A percentile compares a stretch with the other conserved stretches of the same genome.
Conservation (phyloP, 2,888 invertebrate genomes). For the Drosophila suboccidentalis region DNA sequence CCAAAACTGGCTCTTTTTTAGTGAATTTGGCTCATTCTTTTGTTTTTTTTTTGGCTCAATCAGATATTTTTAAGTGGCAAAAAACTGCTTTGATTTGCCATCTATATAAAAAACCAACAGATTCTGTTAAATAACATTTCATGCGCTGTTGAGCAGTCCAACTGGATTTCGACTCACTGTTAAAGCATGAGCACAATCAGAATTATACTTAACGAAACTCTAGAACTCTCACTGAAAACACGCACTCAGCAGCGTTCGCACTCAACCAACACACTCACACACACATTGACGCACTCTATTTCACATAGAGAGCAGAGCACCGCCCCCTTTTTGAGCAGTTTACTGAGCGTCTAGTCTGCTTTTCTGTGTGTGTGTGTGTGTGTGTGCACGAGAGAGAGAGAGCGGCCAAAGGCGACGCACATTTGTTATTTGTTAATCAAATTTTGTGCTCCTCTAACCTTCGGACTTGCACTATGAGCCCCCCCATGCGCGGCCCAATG, state of each 20-base stretch:
- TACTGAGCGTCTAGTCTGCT: neutral
- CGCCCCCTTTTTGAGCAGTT: conserved; percentile 52
- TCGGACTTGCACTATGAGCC: conserved; percentile 40
- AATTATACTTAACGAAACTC: conserved; percentile 66
- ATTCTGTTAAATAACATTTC: conserved; percentile 43
- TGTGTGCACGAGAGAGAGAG: conserved; percentile 12
- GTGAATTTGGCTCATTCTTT: too few species aligned
- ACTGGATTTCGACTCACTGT: conserved; percentile 53
- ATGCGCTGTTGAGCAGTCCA: conserved; percentile 51
- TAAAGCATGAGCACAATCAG: conserved; percentile 28
- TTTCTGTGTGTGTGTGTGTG: conserved; percentile 8
- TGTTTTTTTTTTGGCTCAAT: too few species aligned
- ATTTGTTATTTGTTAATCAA: conserved; percentile 79
- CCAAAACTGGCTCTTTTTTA: too few species aligned
- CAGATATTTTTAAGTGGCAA: too few species aligned
- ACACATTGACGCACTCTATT: conserved; percentile 18
- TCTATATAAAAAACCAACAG: conserved; percentile 1
- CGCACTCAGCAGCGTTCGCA: conserved; percentile 29
- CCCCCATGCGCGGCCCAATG: conserved; percentile 24
- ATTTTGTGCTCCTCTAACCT: conserved; percentile 66
- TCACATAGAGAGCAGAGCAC: conserved; percentile 21
- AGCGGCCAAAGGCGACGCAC: conserved; percentile 39
- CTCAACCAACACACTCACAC: conserved; percentile 23
- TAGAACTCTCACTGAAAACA: conserved; percentile 15
- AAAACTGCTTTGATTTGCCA: conserved; percentile 11